Conservation (phyloP, 2,888 invertebrate genomes). For the Bombyx huttoni region DNA sequence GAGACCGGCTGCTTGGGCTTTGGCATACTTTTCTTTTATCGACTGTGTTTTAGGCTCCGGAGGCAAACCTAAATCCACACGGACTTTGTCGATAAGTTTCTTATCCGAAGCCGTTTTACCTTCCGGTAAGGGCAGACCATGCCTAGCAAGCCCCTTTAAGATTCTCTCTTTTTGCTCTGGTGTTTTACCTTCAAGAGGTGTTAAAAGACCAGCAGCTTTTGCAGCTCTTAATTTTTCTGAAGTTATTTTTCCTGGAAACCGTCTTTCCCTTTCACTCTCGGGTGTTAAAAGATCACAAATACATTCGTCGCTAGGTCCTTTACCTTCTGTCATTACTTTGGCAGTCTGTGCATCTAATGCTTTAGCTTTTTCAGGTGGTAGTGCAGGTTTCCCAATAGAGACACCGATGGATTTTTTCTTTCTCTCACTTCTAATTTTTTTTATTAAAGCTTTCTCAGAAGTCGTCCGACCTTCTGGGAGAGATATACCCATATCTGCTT, state of each 20-base stretch:
- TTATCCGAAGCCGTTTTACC: constrained; percentile 16
- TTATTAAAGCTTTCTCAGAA: constrained; percentile 15
- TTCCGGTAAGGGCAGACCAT: constrained; percentile 12
- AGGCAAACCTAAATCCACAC: constrained; percentile 13
- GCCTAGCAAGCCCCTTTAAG: constrained; percentile 15
- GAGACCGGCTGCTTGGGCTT: constrained; percentile 13
- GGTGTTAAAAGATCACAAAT: constrained; percentile 18
- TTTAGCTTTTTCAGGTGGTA: constrained; percentile 8
- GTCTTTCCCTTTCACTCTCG: constrained; percentile 12
- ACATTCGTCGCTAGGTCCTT: constrained; percentile 20
- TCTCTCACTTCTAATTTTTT: constrained; percentile 4
- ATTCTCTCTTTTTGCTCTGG: constrained; percentile 23
- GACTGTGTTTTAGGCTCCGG: constrained; percentile 10
- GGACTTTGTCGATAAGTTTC: constrained; percentile 13
- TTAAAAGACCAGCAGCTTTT: constrained; percentile 15
- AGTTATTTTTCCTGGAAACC: constrained; percentile 15
- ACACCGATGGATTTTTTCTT: not conserved
- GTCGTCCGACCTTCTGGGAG: constrained; percentile 20
- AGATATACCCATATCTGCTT: constrained; percentile 15
- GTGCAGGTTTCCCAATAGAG: not conserved
- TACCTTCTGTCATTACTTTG: constrained; percentile 17
- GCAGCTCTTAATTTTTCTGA: constrained; percentile 17
- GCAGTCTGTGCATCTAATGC: constrained; percentile 9
- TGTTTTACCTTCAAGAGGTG: constrained; percentile 22
- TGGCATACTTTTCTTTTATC: constrained; percentile 8